Percentiles rank a stretch among this genome's conserved stretches.
phyloP scores from a whole-genome alignment of 2,113 vertebrate genomes.

The Empidonax traillii region DNA sequence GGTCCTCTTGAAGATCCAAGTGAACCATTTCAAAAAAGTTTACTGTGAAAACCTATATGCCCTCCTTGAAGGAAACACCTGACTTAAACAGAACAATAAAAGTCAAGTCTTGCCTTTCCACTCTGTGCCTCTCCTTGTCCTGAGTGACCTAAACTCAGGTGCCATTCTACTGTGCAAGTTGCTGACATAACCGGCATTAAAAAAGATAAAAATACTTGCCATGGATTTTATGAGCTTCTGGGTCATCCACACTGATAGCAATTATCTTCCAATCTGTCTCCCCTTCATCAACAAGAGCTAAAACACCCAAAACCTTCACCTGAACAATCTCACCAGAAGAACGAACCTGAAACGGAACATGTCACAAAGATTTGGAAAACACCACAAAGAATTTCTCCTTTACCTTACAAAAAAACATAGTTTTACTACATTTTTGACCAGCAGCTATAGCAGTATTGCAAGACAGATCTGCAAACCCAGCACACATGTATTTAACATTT shows the following conservation, averaged over 20 bases:
- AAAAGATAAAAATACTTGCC: constrained; percentile 74
- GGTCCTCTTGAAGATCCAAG: neutral
- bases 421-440: neutral
- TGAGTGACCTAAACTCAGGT: neutral
- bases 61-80: neutral
- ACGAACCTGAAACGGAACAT: constrained; percentile 78
- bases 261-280: constrained; percentile 98
- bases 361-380: neutral
- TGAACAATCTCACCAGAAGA: constrained; percentile 86
- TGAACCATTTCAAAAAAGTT: neutral
- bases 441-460: neutral
- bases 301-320: constrained; percentile 91
- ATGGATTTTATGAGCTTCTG: constrained; percentile 85
- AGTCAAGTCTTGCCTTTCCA: neutral
- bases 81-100: neutral
- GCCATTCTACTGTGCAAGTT: neutral
- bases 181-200: neutral
- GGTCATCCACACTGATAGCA: constrained; percentile 87
- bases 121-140: neutral
- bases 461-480: neutral
- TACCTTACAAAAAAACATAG: neutral
- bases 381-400: neutral
- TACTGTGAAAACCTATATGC: neutral
- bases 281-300: constrained; percentile 92
- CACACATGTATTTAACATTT: neutral